Base-by-base conservation (phyloP, 1,140 invertebrate genomes). In the Potamilus streckersoni region DNA sequence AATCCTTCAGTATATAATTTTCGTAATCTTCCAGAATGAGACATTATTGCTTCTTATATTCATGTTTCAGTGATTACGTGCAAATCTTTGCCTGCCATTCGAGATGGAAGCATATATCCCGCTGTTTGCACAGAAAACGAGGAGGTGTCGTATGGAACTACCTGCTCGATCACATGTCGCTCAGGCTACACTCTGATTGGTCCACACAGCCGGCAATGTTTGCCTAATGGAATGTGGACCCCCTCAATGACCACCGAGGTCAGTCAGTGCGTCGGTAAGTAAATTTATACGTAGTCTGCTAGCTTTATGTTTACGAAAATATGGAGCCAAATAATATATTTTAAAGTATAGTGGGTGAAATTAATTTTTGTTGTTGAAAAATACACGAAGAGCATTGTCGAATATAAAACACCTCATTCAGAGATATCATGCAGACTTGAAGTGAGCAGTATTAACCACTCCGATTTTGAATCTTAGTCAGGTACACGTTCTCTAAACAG, bases 101-200 rank as follows among this genome's bases (percentile, higher is more conserved):
- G 80, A 60, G 84, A 87, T 76, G 88, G 87, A 19, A 73, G 70
- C 16, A 76, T 88, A 13, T 74, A 71, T 64, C 88, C 88, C 2
- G 72, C 77, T 1, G 63, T 73, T 19, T 89, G 88, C 73, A 86
- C 84, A 20, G 71, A 73, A n/a, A 79, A 78, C 1, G 84, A 87
- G 20, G 38, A 49, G 38, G 84, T 85, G 6, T 73, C 81, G 20
- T 89, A 85, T 78, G 89, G 89, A 13, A 87, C 84, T 23, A 86
- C 83, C 1, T 90, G 89, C 73, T 78, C 84, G 61, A 87, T 91
- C 71, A 83, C 85, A 12, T 91, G 91, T 78, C 77, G 88, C 38
- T 69, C 76, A 27, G 91, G 90, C 4, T 91, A 91, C 77, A 84
- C 84, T 15, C 79, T 92, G 64, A 73, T 82, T 58, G 91, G 91